These are phyloP conservation scores for Propithecus deckenii DNA, from an alignment of 2,797 vertebrate species.

Conservation along the genomic window DNA sequence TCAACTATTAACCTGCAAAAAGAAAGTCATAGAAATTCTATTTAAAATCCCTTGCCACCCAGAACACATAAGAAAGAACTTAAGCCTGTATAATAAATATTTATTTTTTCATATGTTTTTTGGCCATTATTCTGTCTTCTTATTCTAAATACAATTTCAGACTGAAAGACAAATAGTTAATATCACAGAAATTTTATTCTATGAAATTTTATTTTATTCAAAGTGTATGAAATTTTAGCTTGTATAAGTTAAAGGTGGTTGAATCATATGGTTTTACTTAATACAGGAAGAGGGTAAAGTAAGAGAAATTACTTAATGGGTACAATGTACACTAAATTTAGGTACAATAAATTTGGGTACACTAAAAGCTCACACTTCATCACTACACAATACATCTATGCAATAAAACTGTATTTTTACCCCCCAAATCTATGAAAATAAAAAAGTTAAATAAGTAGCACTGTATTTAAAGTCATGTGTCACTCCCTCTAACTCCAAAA, in stretches of 20 bases:
- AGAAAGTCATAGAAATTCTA: not conserved
- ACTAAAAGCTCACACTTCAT: not conserved
- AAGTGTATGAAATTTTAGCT: not conserved
- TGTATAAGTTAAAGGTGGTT: not conserved
- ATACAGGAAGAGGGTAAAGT: not conserved
- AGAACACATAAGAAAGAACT: not conserved
- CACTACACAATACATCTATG: not conserved
- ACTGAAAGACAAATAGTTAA: not conserved
- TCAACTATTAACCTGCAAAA: not conserved
- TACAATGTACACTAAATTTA: not conserved
- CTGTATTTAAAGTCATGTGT: not conserved
- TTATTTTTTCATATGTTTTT: no score
- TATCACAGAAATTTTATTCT: not conserved
- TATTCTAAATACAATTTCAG: not conserved
- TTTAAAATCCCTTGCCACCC: not conserved
- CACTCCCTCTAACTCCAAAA: not conserved
- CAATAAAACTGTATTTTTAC: not conserved
- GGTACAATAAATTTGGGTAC: not conserved
- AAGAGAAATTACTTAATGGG: not conserved
- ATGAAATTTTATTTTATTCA: not conserved
- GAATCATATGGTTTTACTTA: not conserved
- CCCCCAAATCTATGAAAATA: no score
- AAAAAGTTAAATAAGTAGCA: not conserved
- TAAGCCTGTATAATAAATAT: not conserved
- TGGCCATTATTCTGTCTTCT: no score